Evolutionary conservation across 2,113 vertebrate species (phyloP), one percentile per base, ranked within the genome.

Genomic region (Ovibos moschatus): DNA sequence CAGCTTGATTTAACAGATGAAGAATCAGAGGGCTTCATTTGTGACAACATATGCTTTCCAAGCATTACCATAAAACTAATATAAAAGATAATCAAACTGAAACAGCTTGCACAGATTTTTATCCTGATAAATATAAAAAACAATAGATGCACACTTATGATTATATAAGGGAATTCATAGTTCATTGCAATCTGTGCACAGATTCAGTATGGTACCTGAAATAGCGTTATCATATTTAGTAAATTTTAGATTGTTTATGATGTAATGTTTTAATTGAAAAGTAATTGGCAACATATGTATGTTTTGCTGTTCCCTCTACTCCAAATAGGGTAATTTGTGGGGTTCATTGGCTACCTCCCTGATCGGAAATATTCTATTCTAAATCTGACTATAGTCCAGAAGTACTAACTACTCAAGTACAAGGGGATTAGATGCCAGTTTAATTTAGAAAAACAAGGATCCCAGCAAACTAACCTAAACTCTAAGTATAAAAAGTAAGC

Each of bases 401-500:
- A 88, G 25, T 89, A 83, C 30, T 85, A 84, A 36, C 17, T 78
- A 78, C 4, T 89, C 33, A 79, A 91, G 21, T 19, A 64, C 40
- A 95, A 85, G 23, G 91, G 87, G 19, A 95, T 79, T 95, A 81
- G 79, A 88, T 74, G 62, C 23, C 15, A 85, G 3, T 21, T 87
- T 95, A 43, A 95, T 89, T 96, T 95, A 91, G 62, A 96, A 96
- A 79, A 15, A 95, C 8, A 81, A 96, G 33, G 8, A n/a, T 16
- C 3, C 16, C 0, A 91, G 43, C 28, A 57, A 95, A 53, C 60
- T 50, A 79, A 74, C 11, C 3, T 89, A 86, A 87, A 88, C 23
- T 93, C 1, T 83, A 50, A 92, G 40, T 14, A 55, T 19, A 7
- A 71, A 33, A 11, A 58, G 23, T 40, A 62, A 60, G 45, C 27